Conservation (phyloP, 2,888 invertebrate species). For the Rhorus exstirpatorius region DNA sequence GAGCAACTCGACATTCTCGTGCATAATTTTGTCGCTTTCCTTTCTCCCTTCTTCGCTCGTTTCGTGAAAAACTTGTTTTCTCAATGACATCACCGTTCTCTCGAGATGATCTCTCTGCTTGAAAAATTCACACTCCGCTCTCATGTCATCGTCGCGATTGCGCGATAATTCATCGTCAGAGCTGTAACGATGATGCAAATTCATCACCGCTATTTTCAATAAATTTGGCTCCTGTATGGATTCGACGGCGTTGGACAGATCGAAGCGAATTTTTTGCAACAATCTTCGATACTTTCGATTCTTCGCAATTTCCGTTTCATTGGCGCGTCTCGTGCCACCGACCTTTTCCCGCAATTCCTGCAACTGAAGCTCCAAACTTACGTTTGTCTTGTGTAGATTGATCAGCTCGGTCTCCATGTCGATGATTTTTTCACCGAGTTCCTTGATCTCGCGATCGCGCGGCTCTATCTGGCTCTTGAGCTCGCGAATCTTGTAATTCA, state of each 20-base stretch:
- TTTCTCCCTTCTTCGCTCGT: slow-evolving; percentile 40
- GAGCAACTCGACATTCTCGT: slow-evolving; percentile 92
- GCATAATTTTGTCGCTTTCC: slow-evolving; percentile 85
- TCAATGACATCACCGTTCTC: slow-evolving; percentile 87
- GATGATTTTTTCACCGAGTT: slow-evolving; percentile 92
- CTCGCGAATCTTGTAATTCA: slow-evolving; percentile 96
- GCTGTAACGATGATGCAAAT: slow-evolving; percentile 91
- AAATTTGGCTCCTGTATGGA: slow-evolving; percentile 92
- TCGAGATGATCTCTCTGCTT: slow-evolving; percentile 95
- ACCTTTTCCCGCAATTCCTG: slow-evolving; percentile 93
- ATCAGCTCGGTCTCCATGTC: slow-evolving; percentile 95
- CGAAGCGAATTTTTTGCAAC: slow-evolving; percentile 92
- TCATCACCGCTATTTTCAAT: slow-evolving; percentile 87
- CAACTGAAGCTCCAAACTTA: slow-evolving; percentile 91
- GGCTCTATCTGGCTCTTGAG: slow-evolving; percentile 95
- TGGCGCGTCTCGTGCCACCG: slow-evolving; percentile 90
- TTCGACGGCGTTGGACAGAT: slow-evolving; percentile 93
- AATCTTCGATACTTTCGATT: slow-evolving; percentile 89
- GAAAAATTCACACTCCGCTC: slow-evolving; percentile 91
- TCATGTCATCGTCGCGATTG: slow-evolving; percentile 90
- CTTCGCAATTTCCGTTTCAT: slow-evolving; percentile 89
- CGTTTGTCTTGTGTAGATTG: slow-evolving; percentile 92
- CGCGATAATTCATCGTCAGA: slow-evolving; percentile 90
- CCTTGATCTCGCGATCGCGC: slow-evolving; percentile 93
- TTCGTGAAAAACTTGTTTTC: slow-evolving; percentile 85